phyloP scores from a whole-genome alignment of 1,140 invertebrate species.

The Pseudomyrmex flavicornis region DNA sequence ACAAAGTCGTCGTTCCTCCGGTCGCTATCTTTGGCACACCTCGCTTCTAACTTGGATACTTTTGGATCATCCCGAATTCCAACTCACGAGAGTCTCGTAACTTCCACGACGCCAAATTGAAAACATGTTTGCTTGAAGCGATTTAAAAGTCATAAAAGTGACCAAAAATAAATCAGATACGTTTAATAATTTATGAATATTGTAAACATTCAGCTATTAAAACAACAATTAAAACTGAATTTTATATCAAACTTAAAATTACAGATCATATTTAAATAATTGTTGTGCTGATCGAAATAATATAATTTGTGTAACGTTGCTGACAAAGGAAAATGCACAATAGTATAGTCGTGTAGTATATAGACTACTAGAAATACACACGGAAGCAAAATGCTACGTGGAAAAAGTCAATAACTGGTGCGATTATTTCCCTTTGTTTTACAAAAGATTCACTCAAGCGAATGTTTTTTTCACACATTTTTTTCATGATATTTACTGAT shows the following conservation, averaged over 20 bases:
- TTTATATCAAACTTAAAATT: background rate
- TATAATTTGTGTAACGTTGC: background rate
- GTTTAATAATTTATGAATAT: background rate
- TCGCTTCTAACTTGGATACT: conserved; percentile 25
- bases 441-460: background rate
- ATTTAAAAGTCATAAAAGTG: background rate
- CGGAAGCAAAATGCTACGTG: conserved; percentile 47
- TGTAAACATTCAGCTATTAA: background rate
- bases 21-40: conserved; percentile 78
- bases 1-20: conserved; percentile 58
- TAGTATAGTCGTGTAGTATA: conserved; percentile 13
- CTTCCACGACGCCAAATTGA: conserved; percentile 16
- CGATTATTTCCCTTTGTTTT: conserved; percentile 16
- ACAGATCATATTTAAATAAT: background rate
- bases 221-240: no score
- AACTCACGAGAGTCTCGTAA: background rate
- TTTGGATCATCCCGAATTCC: conserved; percentile 42
- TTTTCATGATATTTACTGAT: background rate
- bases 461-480: background rate
- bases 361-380: conserved; percentile 27
- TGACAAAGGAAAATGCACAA: background rate
- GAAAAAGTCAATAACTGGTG: conserved; percentile 47
- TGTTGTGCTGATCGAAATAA: background rate
- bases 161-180: no score
- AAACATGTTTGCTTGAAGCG: background rate